Percentiles rank a stretch among this genome's conserved stretches.
phyloP scores from a whole-genome alignment of 2,888 invertebrate species.

The Pandemis cinnamomeana region DNA sequence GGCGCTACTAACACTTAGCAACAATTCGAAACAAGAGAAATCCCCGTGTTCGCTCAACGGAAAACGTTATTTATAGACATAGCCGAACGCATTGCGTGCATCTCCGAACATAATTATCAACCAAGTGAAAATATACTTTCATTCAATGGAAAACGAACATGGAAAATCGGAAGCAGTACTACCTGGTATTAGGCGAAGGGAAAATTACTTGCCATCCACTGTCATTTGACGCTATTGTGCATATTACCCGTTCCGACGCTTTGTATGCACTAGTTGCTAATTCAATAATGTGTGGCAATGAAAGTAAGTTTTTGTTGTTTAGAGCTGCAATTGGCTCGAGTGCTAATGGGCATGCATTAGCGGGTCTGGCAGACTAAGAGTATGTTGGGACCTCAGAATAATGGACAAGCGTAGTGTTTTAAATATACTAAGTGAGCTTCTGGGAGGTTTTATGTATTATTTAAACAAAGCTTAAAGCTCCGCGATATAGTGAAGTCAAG shows the following conservation, averaged over 20 bases:
- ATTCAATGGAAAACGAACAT: conserved; percentile 61
- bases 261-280: conserved; percentile 24
- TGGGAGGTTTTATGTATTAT: too few species aligned
- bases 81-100: conserved; percentile 40
- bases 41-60: conserved; percentile 33
- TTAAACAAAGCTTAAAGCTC: too few species aligned
- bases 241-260: conserved; percentile 41
- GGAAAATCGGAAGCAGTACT: conserved; percentile 66
- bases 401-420: too few species aligned
- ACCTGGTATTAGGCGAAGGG: conserved; percentile 33
- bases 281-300: conserved; percentile 37
- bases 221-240: conserved; percentile 45
- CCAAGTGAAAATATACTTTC: conserved; percentile 57
- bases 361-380: not conserved
- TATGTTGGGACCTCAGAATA: not conserved
- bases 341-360: conserved; percentile 29
- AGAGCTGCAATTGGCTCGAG: conserved; percentile 22
- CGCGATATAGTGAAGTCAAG: too few species aligned
- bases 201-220: conserved; percentile 42
- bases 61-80: conserved; percentile 40
- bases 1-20: conserved; percentile 2
- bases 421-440: too few species aligned
- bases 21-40: conserved; percentile 36
- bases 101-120: conserved; percentile 39
- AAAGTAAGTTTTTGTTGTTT: conserved; percentile 31